These are phyloP conservation scores for Adelphocoris suturalis DNA, from an alignment of 2,888 invertebrate genomes.

Conservation along the genomic window DNA sequence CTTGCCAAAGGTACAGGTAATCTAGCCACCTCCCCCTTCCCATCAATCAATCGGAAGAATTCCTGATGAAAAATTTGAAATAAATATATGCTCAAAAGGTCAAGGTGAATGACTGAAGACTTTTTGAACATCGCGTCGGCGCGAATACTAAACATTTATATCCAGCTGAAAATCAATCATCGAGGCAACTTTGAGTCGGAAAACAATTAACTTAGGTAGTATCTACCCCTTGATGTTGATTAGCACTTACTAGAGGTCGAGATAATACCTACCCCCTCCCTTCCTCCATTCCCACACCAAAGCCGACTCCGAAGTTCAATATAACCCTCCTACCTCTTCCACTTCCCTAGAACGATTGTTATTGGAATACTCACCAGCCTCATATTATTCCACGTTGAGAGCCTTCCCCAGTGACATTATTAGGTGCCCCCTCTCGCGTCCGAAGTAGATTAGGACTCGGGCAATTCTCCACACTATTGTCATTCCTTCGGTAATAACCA, in stretches of 20 bases:
- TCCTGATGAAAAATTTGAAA: too few species aligned
- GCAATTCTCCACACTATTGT: slow-evolving; percentile 69
- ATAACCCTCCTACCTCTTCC: neutral
- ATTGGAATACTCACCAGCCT: slow-evolving; percentile 14
- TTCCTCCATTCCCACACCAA: neutral
- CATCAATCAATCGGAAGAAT: too few species aligned
- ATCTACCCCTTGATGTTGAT: neutral
- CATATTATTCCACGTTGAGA: slow-evolving; percentile 43
- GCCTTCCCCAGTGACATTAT: slow-evolving; percentile 46
- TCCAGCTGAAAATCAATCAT: too few species aligned
- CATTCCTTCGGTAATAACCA: slow-evolving; percentile 69
- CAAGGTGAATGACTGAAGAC: too few species aligned
- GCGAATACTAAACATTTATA: too few species aligned
- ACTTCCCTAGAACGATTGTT: neutral
- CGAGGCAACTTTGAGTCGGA: neutral
- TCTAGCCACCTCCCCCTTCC: too few species aligned
- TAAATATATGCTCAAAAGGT: too few species aligned
- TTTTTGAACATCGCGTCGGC: too few species aligned
- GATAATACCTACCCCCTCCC: neutral
- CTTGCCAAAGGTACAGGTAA: too few species aligned
- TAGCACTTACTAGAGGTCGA: neutral
- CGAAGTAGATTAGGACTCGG: slow-evolving; percentile 58
- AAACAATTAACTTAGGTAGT: neutral
- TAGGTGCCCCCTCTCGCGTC: slow-evolving; percentile 19
- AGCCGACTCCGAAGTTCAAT: neutral